phyloP scores from a whole-genome alignment of 2,888 invertebrate genomes.

The Acrocyrtus sp. region DNA sequence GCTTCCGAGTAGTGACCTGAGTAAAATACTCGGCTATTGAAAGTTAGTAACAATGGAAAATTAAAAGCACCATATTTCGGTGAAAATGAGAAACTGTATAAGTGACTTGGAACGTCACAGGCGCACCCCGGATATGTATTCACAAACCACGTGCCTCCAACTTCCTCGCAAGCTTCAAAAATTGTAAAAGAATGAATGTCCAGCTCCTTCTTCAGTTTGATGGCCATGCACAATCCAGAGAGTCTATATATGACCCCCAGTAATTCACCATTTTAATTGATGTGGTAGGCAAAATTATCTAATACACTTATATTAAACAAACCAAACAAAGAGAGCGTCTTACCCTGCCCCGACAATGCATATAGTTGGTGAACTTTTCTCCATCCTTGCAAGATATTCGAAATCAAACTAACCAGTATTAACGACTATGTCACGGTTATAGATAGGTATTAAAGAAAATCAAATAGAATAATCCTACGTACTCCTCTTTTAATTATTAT shows the following conservation, averaged over 20 bases:
- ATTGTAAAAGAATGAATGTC: slow-evolving; percentile 30
- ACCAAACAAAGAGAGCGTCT: not conserved
- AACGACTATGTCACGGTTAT: too few relatives aligned
- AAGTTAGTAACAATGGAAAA: not conserved
- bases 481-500: too few relatives aligned
- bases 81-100: slow-evolving; percentile 38
- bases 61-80: slow-evolving; percentile 33
- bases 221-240: slow-evolving; percentile 40
- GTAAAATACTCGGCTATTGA: not conserved
- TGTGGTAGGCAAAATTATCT: not conserved
- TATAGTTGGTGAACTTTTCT: slow-evolving; percentile 12
- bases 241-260: slow-evolving; percentile 10
- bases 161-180: slow-evolving; percentile 30
- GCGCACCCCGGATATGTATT: slow-evolving; percentile 44
- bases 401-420: too few relatives aligned
- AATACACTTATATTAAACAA: not conserved
- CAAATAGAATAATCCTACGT: too few relatives aligned
- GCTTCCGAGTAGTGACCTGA: too few relatives aligned
- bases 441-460: too few relatives aligned
- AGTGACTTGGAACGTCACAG: slow-evolving; percentile 33
- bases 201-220: slow-evolving; percentile 37
- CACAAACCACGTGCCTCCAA: slow-evolving; percentile 40
- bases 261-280: not conserved
- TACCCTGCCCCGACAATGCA: slow-evolving; percentile 54
- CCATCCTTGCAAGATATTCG: not conserved